phyloP scores from a whole-genome alignment of 92 coral and sea anemone species.

The Umimayanthus kanabou region DNA sequence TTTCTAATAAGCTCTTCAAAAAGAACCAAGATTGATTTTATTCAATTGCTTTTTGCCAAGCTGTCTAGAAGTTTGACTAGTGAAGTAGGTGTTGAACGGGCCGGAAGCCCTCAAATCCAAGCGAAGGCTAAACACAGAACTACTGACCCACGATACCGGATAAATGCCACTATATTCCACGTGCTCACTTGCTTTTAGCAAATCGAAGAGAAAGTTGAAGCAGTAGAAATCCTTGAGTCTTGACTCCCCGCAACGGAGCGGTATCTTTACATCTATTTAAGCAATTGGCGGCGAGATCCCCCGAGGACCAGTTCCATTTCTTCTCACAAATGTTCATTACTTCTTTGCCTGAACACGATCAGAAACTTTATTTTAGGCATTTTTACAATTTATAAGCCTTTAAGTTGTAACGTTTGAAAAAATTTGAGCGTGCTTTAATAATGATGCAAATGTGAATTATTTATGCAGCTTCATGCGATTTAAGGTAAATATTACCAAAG shows the following conservation, averaged over 20 bases:
- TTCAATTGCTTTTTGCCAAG: constrained; percentile 57
- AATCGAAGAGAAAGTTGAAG: constrained; percentile 16
- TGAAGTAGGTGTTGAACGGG: constrained; percentile 81
- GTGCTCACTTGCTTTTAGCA: constrained; percentile 62
- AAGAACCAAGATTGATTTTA: constrained; percentile 49
- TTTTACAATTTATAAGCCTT: constrained; percentile 8
- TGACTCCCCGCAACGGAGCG: constrained; percentile 43
- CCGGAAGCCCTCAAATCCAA: constrained; percentile 73
- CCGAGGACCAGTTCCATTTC: not conserved
- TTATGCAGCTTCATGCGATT: constrained; percentile 25
- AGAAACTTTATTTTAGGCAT: not conserved
- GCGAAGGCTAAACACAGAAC: constrained; percentile 46
- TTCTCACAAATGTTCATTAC: constrained; percentile 24
- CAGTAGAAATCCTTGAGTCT: not conserved
- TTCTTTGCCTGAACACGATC: constrained; percentile 17
- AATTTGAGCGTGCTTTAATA: constrained; percentile 33
- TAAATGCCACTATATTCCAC: constrained; percentile 37
- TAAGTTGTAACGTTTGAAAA: constrained; percentile 28
- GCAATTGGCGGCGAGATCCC: constrained; percentile 34
- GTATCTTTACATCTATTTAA: constrained; percentile 33
- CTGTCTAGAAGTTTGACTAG: constrained; percentile 65
- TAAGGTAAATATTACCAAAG: constrained; percentile 28
- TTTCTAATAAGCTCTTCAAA: constrained; percentile 46
- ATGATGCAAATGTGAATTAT: constrained; percentile 18
- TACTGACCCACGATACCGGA: constrained; percentile 27